phyloP scores from a whole-genome alignment of 2,888 invertebrate species.

The Taphrorychus bicolor region DNA sequence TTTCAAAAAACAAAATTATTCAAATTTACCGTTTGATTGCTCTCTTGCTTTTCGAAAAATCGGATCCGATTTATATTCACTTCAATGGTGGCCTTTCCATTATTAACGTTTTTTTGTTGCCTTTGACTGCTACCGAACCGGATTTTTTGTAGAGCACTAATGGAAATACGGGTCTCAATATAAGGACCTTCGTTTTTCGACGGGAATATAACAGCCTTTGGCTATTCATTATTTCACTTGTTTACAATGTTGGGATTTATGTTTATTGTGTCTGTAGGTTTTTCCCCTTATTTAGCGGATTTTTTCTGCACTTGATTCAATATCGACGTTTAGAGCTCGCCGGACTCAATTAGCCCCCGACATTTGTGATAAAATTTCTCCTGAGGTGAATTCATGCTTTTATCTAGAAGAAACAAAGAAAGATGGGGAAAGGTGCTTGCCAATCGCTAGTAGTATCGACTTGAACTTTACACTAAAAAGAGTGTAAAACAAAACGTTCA shows the following conservation, averaged over 20 bases:
- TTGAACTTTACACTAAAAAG: too few relatives aligned
- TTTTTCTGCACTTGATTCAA: background rate
- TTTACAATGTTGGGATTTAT: background rate
- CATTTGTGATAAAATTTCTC: too few relatives aligned
- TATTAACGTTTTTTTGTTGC: background rate
- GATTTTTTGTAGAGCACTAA: background rate
- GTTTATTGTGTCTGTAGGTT: background rate
- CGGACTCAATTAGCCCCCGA: too few relatives aligned
- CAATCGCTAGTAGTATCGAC: too few relatives aligned
- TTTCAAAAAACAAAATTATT: too few relatives aligned
- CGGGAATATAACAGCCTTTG: background rate
- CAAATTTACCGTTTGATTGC: background rate
- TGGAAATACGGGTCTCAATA: background rate
- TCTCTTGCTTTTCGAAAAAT: background rate
- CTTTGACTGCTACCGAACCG: background rate
- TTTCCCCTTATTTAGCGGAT: background rate
- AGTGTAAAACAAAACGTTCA: too few relatives aligned
- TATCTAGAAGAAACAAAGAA: too few relatives aligned
- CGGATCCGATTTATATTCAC: background rate
- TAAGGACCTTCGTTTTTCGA: background rate
- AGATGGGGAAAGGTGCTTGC: too few relatives aligned
- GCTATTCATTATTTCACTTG: background rate
- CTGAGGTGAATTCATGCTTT: too few relatives aligned
- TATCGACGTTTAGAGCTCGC: too few relatives aligned
- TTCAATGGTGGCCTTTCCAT: background rate